Conservation (phyloP, 1,140 invertebrate species). For the Bombus difficillimus region DNA sequence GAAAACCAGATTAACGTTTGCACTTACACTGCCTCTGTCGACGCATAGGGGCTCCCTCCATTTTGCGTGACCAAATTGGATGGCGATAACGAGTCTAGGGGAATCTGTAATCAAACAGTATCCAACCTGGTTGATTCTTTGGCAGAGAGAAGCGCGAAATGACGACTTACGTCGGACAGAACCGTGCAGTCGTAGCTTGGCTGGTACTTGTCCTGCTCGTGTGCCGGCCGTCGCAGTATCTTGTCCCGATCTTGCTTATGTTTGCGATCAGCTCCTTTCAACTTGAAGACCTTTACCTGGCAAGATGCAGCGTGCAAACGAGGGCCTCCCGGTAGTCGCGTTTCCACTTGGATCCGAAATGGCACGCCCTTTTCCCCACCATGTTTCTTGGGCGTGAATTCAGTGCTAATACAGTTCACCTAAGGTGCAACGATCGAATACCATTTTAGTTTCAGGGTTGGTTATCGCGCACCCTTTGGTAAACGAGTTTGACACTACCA, state of each 20-base stretch:
- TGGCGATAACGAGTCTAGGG: constrained; percentile 78
- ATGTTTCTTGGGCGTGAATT: constrained; percentile 99
- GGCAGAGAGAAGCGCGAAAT: neutral
- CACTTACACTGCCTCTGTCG: constrained; percentile 76
- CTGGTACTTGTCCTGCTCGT: constrained; percentile 97
- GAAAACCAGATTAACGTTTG: neutral
- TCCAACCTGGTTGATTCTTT: neutral
- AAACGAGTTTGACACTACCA: neutral
- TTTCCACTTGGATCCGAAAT: constrained; percentile 97
- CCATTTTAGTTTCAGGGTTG: neutral
- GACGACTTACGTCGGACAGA: constrained; percentile 89
- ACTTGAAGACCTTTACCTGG: constrained; percentile 96
- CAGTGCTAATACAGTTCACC: constrained; percentile 98
- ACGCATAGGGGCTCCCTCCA: constrained; percentile 72
- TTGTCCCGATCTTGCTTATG: constrained; percentile 99
- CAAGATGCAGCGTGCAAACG: constrained; percentile 96
- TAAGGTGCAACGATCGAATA: constrained; percentile 68
- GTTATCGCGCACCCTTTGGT: neutral
- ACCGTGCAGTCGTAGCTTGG: constrained; percentile 98
- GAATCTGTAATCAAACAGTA: constrained; percentile 75
- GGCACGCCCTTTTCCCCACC: constrained; percentile 99
- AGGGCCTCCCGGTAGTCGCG: constrained; percentile 79
- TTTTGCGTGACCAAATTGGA: constrained; percentile 70
- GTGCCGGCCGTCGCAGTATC: constrained; percentile 92
- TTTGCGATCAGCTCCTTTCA: constrained; percentile 98